These are phyloP conservation scores for Aspidoscelis tigris DNA, from an alignment of 2,113 vertebrate genomes.

Conservation along the genomic window DNA sequence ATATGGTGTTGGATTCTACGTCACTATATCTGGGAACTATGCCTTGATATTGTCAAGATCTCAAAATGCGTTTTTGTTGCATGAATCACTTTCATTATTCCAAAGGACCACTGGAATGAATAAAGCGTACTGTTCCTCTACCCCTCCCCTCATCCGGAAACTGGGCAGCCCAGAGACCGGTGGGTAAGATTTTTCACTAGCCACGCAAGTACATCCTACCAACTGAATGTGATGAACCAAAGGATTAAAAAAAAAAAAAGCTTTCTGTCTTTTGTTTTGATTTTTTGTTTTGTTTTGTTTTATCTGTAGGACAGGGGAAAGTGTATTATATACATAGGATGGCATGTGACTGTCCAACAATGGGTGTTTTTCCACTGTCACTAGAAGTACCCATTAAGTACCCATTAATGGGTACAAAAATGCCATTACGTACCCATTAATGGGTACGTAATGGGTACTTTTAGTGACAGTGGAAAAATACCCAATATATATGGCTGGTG, in stretches of 20 bases:
- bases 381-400: not conserved
- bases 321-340: too few relatives aligned
- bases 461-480: not conserved
- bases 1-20: constrained; percentile 39
- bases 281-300: not conserved
- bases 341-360: too few relatives aligned
- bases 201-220: too few relatives aligned
- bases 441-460: too few relatives aligned
- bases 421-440: too few relatives aligned
- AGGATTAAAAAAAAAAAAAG: not conserved
- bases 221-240: not conserved
- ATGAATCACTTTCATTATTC: not conserved
- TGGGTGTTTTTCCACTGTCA: too few relatives aligned
- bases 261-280: not conserved
- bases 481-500: not conserved
- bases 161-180: too few relatives aligned
- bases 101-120: constrained; percentile 69
- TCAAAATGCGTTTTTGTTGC: constrained; percentile 54
- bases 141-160: not conserved
- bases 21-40: constrained; percentile 44
- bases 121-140: not conserved
- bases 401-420: too few relatives aligned
- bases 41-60: constrained; percentile 6
- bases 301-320: not conserved
- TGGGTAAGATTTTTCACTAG: not conserved